A percentile compares a stretch with the other conserved stretches of the same genome.
Conservation (phyloP, 92 coral and sea anemone species). For the Pocillopora grandis region DNA sequence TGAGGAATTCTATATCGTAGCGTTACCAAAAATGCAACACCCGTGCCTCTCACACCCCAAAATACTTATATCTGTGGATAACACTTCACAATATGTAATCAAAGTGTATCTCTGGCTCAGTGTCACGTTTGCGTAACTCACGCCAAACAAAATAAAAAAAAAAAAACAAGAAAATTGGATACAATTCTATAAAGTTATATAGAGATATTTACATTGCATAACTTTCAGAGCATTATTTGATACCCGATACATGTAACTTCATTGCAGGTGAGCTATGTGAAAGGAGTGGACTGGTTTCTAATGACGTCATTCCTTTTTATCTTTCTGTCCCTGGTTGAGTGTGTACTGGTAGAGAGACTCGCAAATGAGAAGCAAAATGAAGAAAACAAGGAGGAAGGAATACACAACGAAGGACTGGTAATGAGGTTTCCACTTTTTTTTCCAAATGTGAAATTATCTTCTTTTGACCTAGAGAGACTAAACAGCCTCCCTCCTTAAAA, state of each 20-base stretch:
- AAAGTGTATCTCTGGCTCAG: not conserved
- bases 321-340: constrained; percentile 75
- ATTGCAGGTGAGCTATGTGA: constrained; percentile 74
- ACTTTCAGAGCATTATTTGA: not conserved
- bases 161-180: not conserved
- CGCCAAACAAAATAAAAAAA: not conserved
- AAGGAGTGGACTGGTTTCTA: constrained; percentile 81
- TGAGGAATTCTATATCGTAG: too few species aligned
- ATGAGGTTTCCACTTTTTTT: not conserved
- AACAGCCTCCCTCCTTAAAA: not conserved
- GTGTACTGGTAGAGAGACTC: constrained; percentile 61
- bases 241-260: not conserved
- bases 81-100: too few species aligned
- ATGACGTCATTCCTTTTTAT: constrained; percentile 79
- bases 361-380: not conserved
- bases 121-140: not conserved
- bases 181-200: too few species aligned
- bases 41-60: too few species aligned
- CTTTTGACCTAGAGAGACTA: not conserved
- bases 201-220: not conserved
- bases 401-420: constrained; percentile 39
- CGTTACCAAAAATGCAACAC: too few species aligned
- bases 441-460: not conserved
- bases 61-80: too few species aligned
- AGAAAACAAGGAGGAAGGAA: not conserved